phyloP scores from a whole-genome alignment of 2,888 invertebrate species.

The Dermolepida albohirtum region DNA sequence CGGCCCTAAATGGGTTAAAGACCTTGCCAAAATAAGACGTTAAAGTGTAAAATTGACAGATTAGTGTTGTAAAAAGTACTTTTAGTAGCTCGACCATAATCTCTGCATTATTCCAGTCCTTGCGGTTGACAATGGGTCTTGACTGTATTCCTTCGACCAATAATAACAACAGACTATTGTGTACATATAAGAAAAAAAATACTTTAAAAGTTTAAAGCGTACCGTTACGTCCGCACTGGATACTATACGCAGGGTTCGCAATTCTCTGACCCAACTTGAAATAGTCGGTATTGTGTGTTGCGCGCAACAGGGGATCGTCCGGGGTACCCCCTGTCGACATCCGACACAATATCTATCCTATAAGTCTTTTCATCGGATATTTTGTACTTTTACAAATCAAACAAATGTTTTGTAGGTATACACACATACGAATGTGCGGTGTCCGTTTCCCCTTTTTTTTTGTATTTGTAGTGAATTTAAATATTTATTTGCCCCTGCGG shows the following conservation, averaged over 20 bases:
- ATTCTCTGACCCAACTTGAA: slow-evolving; percentile 53
- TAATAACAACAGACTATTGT: slow-evolving; percentile 40
- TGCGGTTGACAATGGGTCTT: slow-evolving; percentile 34
- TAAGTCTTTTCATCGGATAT: slow-evolving; percentile 44
- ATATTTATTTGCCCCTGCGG: slow-evolving; percentile 30
- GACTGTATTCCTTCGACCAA: slow-evolving; percentile 34
- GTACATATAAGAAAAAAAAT: slow-evolving; percentile 32
- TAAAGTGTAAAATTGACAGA: slow-evolving; percentile 39
- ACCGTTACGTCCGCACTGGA: slow-evolving; percentile 59
- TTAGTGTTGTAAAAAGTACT: slow-evolving; percentile 33
- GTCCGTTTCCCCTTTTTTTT: slow-evolving; percentile 33
- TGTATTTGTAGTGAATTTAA: slow-evolving; percentile 31
- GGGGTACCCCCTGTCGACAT: slow-evolving; percentile 56
- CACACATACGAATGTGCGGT: slow-evolving; percentile 7
- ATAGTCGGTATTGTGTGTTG: slow-evolving; percentile 56
- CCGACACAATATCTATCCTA: slow-evolving; percentile 56
- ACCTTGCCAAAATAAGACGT: slow-evolving; percentile 26
- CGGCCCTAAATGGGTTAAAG: slow-evolving; percentile 19
- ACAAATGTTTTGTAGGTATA: slow-evolving; percentile 39
- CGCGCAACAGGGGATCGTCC: slow-evolving; percentile 54
- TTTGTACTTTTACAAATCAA: slow-evolving; percentile 45
- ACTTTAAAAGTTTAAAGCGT: slow-evolving; percentile 49
- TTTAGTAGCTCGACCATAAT: slow-evolving; percentile 38
- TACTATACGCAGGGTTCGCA: slow-evolving; percentile 54
- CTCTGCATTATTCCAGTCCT: slow-evolving; percentile 31